These are phyloP conservation scores for Adelphocoris suturalis DNA, from an alignment of 2,888 invertebrate genomes.

Conservation along the genomic window DNA sequence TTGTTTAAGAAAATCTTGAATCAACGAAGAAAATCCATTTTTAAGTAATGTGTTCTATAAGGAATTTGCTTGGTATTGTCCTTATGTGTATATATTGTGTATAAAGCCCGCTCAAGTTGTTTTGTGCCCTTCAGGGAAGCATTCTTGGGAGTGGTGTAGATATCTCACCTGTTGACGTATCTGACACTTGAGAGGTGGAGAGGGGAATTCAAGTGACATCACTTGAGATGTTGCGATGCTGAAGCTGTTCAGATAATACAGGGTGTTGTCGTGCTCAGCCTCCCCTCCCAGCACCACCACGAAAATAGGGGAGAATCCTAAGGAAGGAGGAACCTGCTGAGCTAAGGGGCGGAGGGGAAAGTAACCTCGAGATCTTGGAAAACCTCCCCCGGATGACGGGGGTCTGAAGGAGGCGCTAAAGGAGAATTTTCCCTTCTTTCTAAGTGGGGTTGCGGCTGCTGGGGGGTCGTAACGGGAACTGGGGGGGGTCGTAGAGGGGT, in stretches of 20 bases:
- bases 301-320: background rate
- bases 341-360: background rate
- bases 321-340: background rate
- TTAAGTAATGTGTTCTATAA: too few species aligned
- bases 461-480: background rate
- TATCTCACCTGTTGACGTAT: conserved; percentile 35
- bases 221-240: conserved; percentile 12
- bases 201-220: conserved; percentile 9
- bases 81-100: too few species aligned
- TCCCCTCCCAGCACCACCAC: background rate
- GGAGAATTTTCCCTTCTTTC: background rate
- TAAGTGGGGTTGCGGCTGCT: background rate
- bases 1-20: too few species aligned
- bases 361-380: conserved; percentile 40
- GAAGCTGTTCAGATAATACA: background rate
- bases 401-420: background rate
- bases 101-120: background rate
- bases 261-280: background rate
- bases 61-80: too few species aligned
- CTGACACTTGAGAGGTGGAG: conserved; percentile 3
- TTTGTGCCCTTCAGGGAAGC: background rate
- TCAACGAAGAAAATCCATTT: too few species aligned
- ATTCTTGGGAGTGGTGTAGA: background rate
- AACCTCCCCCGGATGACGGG: background rate
- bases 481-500: background rate